Base-by-base conservation (phyloP, 2,113 vertebrate species). In the Gracilinanus agilis region DNA sequence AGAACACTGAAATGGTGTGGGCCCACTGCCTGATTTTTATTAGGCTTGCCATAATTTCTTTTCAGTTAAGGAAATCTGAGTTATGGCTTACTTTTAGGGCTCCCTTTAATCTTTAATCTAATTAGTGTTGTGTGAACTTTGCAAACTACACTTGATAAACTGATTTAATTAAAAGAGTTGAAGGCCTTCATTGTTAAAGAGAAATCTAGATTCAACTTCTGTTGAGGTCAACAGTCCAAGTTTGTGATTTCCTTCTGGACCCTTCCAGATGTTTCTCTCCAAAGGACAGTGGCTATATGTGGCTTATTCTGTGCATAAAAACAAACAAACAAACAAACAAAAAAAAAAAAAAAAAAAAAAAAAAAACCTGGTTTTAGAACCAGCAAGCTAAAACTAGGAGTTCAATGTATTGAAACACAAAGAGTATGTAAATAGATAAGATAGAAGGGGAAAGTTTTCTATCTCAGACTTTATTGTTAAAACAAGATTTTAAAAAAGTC, bases 111-210 rank as follows among this genome's bases (percentile, higher is more conserved):
- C 67, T 83, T 83, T 83, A 83, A 83, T 83, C 67, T 83, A 83
- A 83, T 83, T 83, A 83, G 67, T 83, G 67, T n/a, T 83, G 67
- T 83, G 67, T 83, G 67, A 83, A 83, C 67, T 40, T 83, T 83
- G 67, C n/a, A 83, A 83, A 83, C 67, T 83, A 83, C 34, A 40
- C 67, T 83, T 83, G 67, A 83, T 83, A 83, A 83, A 34, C 67
- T 83, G 67, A 83, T 83, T 83, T 83, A 83, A 83, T 83, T 83
- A 83, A 83, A 83, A 83, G 6, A 83, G n/a, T 83, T 83, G 67
- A 83, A 83, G 67, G 67, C 34, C 6, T 40, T 83, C 67, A 83
- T 83, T 83, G 67, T 83, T 83, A 83, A 83, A 83, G 67, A 19
- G n/a, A 83, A 83, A 40, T 83, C 34, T 83, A 83, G 67, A 83